Percentiles rank a stretch among this genome's conserved stretches.
phyloP scores from a whole-genome alignment of 2,797 vertebrate species.

The Heteromormyrus szaboi region DNA sequence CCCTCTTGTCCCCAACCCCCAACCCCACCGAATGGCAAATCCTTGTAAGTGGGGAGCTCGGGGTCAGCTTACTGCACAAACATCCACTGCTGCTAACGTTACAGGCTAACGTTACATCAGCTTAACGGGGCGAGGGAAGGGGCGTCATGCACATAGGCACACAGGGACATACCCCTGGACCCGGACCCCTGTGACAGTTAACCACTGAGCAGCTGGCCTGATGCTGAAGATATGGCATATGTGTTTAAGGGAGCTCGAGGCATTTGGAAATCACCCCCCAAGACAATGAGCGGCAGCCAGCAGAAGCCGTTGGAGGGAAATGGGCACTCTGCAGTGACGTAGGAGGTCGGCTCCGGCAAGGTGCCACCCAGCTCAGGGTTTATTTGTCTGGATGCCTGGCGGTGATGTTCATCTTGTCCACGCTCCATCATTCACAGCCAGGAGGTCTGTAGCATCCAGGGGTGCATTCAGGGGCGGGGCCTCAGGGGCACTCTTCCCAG shows the following conservation, averaged over 20 bases:
- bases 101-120: not conserved
- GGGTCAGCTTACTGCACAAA: not conserved
- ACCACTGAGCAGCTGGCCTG: not conserved
- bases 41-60: not conserved
- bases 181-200: not conserved
- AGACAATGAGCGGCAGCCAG: not conserved
- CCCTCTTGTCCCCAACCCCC: not conserved
- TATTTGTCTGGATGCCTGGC: not conserved
- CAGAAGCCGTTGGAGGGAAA: not conserved
- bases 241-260: not conserved
- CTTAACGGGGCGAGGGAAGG: not conserved
- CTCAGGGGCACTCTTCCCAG: not conserved
- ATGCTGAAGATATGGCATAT: not conserved
- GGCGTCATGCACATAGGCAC: not conserved
- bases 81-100: not conserved
- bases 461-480: not conserved
- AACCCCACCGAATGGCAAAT: not conserved
- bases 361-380: not conserved
- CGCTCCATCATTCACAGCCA: not conserved
- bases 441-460: not conserved
- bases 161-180: not conserved
- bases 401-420: not conserved
- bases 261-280: not conserved
- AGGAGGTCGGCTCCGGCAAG: not conserved
- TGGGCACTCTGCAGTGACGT: not conserved